Percentiles rank a stretch among this genome's conserved stretches.
These are phyloP conservation scores for Molothrus aeneus DNA, from an alignment of 2,797 vertebrate species.

Conservation along the genomic window DNA sequence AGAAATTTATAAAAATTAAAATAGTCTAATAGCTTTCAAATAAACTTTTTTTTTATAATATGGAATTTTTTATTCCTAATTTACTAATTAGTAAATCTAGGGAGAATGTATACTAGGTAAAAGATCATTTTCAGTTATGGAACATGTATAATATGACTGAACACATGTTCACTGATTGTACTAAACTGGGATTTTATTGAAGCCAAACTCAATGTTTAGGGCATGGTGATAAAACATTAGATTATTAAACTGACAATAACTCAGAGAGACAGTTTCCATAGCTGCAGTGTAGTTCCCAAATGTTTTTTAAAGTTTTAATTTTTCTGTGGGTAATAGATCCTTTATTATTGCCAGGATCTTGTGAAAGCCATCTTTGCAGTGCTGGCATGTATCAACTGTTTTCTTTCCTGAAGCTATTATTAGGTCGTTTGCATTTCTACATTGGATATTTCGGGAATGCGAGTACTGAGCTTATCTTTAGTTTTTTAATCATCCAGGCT, in stretches of 20 bases:
- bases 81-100: not conserved
- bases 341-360: not conserved
- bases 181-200: not conserved
- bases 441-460: not conserved
- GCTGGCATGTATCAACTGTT: not conserved
- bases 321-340: not conserved
- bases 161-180: not conserved
- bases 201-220: not conserved
- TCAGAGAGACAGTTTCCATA: not conserved
- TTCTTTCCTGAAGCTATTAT: not conserved
- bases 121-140: not conserved
- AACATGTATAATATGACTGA: not conserved
- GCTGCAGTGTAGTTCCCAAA: not conserved
- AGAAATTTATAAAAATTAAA: not conserved
- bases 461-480: not conserved
- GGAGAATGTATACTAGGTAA: not conserved
- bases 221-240: not conserved
- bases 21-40: not conserved
- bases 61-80: not conserved
- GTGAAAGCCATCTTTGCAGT: not conserved
- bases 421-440: not conserved
- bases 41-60: not conserved
- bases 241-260: not conserved
- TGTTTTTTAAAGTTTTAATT: not conserved
- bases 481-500: not conserved